phyloP scores from a whole-genome alignment of 2,888 invertebrate species.

The Diarsia rubi region DNA sequence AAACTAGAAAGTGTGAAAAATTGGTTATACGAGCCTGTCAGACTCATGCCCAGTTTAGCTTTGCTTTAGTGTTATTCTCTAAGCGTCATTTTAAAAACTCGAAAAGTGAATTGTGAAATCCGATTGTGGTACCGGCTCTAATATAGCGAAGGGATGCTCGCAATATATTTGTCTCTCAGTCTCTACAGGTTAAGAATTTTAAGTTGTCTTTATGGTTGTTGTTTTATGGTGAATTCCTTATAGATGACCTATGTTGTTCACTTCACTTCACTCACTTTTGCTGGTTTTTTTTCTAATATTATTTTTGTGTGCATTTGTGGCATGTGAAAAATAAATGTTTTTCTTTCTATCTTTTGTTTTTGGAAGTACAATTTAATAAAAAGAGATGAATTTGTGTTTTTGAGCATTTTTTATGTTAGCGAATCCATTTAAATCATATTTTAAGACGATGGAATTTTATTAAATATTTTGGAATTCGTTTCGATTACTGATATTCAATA shows the following conservation, averaged over 20 bases:
- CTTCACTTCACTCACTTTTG: too few relatives aligned
- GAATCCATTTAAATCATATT: background rate
- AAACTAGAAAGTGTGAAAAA: constrained; percentile 6
- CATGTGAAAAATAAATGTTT: too few relatives aligned
- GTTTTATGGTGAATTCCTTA: background rate
- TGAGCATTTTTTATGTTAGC: background rate
- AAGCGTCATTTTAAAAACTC: background rate
- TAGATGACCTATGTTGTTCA: background rate
- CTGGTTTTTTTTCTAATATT: too few relatives aligned
- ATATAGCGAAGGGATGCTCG: background rate
- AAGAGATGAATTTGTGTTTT: background rate
- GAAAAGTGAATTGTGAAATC: background rate
- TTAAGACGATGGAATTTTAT: background rate
- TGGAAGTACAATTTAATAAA: too few relatives aligned
- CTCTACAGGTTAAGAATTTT: background rate
- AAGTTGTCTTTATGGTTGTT: too few relatives aligned
- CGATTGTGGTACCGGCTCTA: background rate
- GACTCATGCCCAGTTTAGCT: background rate
- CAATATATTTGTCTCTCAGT: background rate
- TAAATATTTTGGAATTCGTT: background rate
- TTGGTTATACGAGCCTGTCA: constrained; percentile 9
- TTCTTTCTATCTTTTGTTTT: too few relatives aligned
- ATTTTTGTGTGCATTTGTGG: too few relatives aligned
- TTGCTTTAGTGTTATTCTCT: background rate
- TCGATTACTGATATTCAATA: background rate